Base-by-base conservation (phyloP, 1,140 invertebrate species). In the Cyclargus thomasi region DNA sequence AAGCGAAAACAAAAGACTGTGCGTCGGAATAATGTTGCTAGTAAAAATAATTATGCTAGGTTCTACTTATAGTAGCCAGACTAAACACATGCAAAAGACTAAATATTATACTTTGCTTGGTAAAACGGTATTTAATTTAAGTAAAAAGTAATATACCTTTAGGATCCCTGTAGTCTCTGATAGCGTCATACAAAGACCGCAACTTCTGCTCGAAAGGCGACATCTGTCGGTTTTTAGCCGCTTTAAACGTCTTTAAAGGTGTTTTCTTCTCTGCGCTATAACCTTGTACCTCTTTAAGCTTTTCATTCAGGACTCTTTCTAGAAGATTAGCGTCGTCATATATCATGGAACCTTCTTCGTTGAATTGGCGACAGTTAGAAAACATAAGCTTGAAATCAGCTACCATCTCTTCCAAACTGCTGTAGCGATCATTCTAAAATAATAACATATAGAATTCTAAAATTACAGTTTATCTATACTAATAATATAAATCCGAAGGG, bases 311-410 rank as follows among this genome's bases (percentile, higher is more conserved):
- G 10, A 96, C 94, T 78, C 94, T 94, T 83, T 99, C 97, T 22
- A 99, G 88, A 29, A 94, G 94, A 81, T 95, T 96, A 0, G 98
- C 97, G 92, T 99, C 98, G 79, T 98, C 96, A 78, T 98, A 98
- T 76, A 99, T 98, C 75, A 95, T 94, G 0, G 97, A 99, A 23
- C 96, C 95, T 90, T 99, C 97, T 90, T 99, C 98, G 85, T 99
- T 99, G 84, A 98, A 99, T 76, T 97, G 95, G 0, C 97, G 94
- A 79, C 98, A 99, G 89, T 99, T 99, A 64, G 94, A 94, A 88
- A 99, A 99, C 97, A 99, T 99, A 16, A 97, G 90, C 70, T 94
- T 92, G 75, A 95, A 94, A 81, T 93, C 94, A 5, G 91, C 82
- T 0, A 94, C 88, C 67, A 94, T 91, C 74, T 94, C 93, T 59